Conservation (phyloP, 2,888 invertebrate genomes). For the Leptinotarsa peninsularis region DNA sequence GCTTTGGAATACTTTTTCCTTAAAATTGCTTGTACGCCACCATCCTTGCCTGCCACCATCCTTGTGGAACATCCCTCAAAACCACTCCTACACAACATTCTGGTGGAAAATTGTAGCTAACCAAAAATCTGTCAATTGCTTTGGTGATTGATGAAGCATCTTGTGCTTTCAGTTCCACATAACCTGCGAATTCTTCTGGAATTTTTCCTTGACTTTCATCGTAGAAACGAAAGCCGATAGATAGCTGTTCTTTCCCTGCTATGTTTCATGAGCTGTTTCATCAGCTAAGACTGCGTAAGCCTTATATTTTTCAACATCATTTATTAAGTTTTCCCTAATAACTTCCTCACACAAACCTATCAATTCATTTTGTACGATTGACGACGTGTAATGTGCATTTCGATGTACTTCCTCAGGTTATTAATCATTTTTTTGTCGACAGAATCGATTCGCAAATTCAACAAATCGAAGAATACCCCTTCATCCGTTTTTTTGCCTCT, state of each 20-base stretch:
- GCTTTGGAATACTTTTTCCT: slow-evolving; percentile 31
- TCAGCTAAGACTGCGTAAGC: slow-evolving; percentile 50
- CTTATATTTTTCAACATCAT: slow-evolving; percentile 29
- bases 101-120: neutral
- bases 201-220: slow-evolving; percentile 32
- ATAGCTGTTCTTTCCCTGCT: slow-evolving; percentile 36
- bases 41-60: slow-evolving; percentile 27
- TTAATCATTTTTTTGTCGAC: slow-evolving; percentile 50
- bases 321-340: slow-evolving; percentile 50
- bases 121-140: neutral
- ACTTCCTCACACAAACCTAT: slow-evolving; percentile 43
- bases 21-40: slow-evolving; percentile 35
- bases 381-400: slow-evolving; percentile 54
- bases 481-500: slow-evolving; percentile 34
- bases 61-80: slow-evolving; percentile 6
- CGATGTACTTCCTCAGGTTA: slow-evolving; percentile 50
- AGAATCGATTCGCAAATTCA: slow-evolving; percentile 46
- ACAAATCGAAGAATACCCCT: slow-evolving; percentile 49
- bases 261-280: slow-evolving; percentile 42
- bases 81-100: slow-evolving; percentile 4
- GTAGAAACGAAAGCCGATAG: slow-evolving; percentile 30
- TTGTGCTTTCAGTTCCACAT: slow-evolving; percentile 11
- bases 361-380: slow-evolving; percentile 57
- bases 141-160: slow-evolving; percentile 26
- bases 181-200: slow-evolving; percentile 32